Conservation (phyloP, 2,113 vertebrate genomes). For the Takifugu bimaculatus region DNA sequence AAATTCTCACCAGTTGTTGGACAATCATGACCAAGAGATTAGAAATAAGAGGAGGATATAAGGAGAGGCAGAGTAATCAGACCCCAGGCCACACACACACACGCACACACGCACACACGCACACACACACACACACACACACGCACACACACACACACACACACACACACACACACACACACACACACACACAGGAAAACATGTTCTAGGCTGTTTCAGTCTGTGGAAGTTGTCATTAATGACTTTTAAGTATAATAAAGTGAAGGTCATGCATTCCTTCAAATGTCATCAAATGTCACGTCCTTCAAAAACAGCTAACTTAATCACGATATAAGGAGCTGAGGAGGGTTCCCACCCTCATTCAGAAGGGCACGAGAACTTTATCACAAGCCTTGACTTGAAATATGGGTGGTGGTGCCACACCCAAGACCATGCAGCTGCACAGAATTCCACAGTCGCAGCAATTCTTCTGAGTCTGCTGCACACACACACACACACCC, state of each 20-base stretch:
- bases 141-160: too few species aligned
- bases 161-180: neutral
- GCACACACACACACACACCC: neutral
- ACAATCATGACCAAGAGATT: too few species aligned
- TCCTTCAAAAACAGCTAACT: neutral
- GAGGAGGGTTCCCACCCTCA: neutral
- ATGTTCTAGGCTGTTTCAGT: conserved; percentile 12
- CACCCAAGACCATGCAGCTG: conserved; percentile 28
- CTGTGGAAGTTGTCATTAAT: neutral
- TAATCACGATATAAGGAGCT: neutral
- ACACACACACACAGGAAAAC: neutral
- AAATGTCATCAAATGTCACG: conserved; percentile 10
- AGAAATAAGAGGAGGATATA: too few species aligned
- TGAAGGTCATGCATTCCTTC: conserved; percentile 1
- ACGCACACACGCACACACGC: too few species aligned
- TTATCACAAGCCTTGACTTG: conserved; percentile 41
- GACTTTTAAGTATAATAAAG: neutral
- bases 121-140: too few species aligned
- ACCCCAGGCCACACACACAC: too few species aligned
- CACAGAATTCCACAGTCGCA: conserved; percentile 22
- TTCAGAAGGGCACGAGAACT: neutral
- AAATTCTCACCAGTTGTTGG: too few species aligned
- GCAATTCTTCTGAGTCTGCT: neutral
- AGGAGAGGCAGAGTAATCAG: too few species aligned
- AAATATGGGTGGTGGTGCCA: conserved; percentile 28